Evolutionary conservation across 2,888 invertebrate species (phyloP).

Genomic region (Hymenopus coronatus): DNA sequence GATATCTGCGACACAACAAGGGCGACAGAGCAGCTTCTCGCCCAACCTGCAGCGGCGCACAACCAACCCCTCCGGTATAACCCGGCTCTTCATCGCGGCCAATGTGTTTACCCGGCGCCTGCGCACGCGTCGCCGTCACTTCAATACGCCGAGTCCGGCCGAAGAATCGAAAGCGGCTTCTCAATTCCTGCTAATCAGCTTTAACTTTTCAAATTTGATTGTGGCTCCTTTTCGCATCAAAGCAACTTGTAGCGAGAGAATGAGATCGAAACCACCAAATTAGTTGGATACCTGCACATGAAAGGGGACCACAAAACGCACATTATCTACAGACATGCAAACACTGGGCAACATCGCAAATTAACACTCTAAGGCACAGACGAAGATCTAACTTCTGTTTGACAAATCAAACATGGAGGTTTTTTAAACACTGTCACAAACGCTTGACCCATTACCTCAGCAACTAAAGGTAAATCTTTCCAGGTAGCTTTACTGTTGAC

Average conservation of each 20-base stretch:
- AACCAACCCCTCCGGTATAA: not conserved
- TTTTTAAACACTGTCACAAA: too few relatives aligned
- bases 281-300: not conserved
- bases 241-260: not conserved
- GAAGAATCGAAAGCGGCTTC: not conserved
- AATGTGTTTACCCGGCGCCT: not conserved
- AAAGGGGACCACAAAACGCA: not conserved
- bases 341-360: not conserved
- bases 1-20: slow-evolving; percentile 18
- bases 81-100: not conserved
- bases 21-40: not conserved
- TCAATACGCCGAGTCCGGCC: not conserved
- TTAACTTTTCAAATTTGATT: not conserved
- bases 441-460: too few relatives aligned
- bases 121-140: not conserved
- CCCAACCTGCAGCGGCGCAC: not conserved
- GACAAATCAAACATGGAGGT: too few relatives aligned
- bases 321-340: not conserved
- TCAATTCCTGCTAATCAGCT: not conserved
- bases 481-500: too few relatives aligned
- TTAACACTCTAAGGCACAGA: not conserved
- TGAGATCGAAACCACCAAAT: not conserved
- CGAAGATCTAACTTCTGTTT: not conserved
- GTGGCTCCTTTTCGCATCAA: not conserved
- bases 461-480: too few relatives aligned